These are phyloP conservation scores for Lepidostoma basale DNA, from an alignment of 1,140 invertebrate species.

Conservation along the genomic window DNA sequence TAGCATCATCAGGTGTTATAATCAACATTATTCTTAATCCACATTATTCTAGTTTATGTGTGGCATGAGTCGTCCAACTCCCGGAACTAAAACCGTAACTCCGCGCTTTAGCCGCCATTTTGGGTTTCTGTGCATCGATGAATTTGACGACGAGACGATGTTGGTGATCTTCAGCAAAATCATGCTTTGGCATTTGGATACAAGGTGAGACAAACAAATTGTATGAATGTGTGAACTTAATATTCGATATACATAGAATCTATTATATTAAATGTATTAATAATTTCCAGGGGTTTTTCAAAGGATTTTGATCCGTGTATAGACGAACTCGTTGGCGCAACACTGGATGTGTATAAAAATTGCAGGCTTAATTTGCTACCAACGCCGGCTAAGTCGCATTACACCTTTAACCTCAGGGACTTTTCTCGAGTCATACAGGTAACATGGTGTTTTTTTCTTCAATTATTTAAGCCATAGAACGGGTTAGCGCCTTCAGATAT, in stretches of 20 bases:
- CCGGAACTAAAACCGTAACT: conserved; percentile 83
- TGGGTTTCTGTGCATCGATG: conserved; percentile 86
- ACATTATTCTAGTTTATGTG: conserved; percentile 74
- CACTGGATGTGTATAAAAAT: conserved; percentile 86
- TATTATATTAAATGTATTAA: neutral
- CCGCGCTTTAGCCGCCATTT: conserved; percentile 90
- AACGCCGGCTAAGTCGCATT: conserved; percentile 90
- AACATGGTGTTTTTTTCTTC: conserved; percentile 20
- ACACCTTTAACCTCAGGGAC: conserved; percentile 93
- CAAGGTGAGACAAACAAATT: conserved; percentile 61
- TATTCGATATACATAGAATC: neutral
- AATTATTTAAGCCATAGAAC: too few relatives aligned
- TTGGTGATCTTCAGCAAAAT: conserved; percentile 89
- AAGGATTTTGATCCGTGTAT: conserved; percentile 95
- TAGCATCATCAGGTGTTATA: too few relatives aligned
- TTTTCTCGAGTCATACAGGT: conserved; percentile 92
- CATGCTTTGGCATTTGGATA: conserved; percentile 93
- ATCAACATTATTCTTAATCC: too few relatives aligned
- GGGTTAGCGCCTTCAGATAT: too few relatives aligned
- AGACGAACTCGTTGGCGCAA: conserved; percentile 85
- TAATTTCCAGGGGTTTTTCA: conserved; percentile 77
- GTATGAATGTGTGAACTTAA: too few relatives aligned
- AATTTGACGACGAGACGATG: conserved; percentile 87
- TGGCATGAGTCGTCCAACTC: conserved; percentile 86
- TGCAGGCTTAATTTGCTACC: conserved; percentile 84